Evolutionary conservation across 2,113 vertebrate species (phyloP).

Genomic region (Ibidorhyncha struthersii): DNA sequence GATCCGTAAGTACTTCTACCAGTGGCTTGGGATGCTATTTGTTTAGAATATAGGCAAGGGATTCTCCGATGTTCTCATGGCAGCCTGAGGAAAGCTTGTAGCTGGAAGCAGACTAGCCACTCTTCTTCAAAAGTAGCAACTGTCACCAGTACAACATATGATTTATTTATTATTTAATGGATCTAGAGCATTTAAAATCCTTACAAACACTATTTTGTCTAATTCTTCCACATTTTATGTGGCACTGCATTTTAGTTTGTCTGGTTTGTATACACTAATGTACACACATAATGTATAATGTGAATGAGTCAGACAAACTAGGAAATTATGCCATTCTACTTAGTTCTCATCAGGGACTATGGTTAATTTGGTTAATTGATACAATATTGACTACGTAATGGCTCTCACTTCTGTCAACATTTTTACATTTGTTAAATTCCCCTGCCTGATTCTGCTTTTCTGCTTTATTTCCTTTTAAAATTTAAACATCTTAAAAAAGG

Average conservation of each 20-base stretch:
- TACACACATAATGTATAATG: background rate
- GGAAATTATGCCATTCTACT: slow-evolving; percentile 28
- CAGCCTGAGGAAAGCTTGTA: background rate
- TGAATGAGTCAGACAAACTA: slow-evolving; percentile 5
- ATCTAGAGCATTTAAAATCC: slow-evolving; percentile 33
- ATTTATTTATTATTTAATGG: slow-evolving; percentile 58
- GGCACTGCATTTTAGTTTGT: background rate
- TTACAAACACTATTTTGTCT: slow-evolving; percentile 26
- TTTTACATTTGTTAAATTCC: slow-evolving; percentile 55
- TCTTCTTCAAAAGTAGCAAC: slow-evolving; percentile 14
- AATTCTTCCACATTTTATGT: slow-evolving; percentile 38
- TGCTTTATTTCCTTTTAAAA: slow-evolving; percentile 47
- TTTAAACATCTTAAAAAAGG: slow-evolving; percentile 23
- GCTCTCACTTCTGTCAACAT: slow-evolving; percentile 38
- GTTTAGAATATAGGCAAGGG: background rate
- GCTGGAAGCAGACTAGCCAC: background rate
- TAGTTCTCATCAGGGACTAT: background rate
- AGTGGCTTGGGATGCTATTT: background rate
- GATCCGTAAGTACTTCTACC: background rate
- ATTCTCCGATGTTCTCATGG: background rate
- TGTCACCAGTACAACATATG: background rate
- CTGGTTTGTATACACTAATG: background rate
- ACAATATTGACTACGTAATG: slow-evolving; percentile 31
- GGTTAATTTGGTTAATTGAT: slow-evolving; percentile 26
- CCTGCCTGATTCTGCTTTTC: slow-evolving; percentile 23